phyloP scores from a whole-genome alignment of 2,113 vertebrate species.

The Agelaius phoeniceus region DNA sequence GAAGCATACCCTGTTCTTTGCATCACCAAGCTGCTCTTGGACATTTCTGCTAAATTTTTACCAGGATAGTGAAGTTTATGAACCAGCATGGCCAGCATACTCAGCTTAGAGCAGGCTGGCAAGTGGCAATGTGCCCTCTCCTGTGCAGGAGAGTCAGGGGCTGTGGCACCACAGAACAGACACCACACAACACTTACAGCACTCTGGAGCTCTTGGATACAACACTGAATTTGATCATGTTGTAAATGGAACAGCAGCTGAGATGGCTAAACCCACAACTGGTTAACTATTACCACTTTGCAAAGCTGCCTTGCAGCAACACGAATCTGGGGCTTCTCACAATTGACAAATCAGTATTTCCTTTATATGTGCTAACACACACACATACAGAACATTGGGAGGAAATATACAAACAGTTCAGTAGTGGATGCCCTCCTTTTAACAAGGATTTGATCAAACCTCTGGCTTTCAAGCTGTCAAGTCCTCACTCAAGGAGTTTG shows the following conservation, averaged over 20 bases:
- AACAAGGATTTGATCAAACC: not conserved
- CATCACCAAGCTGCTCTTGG: not conserved
- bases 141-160: fast-evolving
- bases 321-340: not conserved
- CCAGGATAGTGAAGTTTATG: not conserved
- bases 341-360: not conserved
- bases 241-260: not conserved
- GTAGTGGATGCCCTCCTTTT: not conserved
- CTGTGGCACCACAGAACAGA: not conserved
- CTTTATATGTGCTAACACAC: fast-evolving
- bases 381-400: not conserved
- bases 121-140: not conserved
- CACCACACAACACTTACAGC: not conserved
- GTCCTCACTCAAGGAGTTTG: not conserved
- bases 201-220: not conserved
- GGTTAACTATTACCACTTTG: not conserved
- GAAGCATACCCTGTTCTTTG: not conserved
- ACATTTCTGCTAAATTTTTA: not conserved
- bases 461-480: not conserved
- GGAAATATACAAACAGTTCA: not conserved
- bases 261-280: not conserved
- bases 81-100: not conserved
- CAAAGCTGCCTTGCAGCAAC: not conserved
- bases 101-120: not conserved
- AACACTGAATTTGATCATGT: not conserved